phyloP scores from a whole-genome alignment of 2,888 invertebrate genomes.

The Campoletis raptor region DNA sequence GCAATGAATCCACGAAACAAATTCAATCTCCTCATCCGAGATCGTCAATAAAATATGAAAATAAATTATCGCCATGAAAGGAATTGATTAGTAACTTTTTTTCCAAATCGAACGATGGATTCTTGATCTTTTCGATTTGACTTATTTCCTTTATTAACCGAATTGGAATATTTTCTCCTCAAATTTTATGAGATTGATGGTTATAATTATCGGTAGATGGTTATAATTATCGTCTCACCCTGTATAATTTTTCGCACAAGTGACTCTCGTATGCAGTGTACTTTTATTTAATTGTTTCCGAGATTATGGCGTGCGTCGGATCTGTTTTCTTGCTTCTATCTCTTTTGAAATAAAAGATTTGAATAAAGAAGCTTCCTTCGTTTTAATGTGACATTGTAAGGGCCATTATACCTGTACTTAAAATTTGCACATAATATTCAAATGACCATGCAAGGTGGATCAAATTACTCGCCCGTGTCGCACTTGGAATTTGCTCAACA shows the following conservation, averaged over 20 bases:
- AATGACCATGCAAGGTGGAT: constrained; percentile 45
- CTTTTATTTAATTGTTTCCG: constrained; percentile 33
- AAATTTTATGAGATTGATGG: not conserved
- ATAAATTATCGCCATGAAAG: too few species aligned
- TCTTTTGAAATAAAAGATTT: constrained; percentile 15
- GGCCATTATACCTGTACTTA: constrained; percentile 40
- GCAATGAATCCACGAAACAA: too few species aligned
- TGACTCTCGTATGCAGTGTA: not conserved
- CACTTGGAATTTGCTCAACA: constrained; percentile 42
- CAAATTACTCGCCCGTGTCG: constrained; percentile 44
- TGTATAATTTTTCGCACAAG: not conserved
- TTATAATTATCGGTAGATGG: not conserved
- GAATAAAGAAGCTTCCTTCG: constrained; percentile 35
- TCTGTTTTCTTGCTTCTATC: not conserved
- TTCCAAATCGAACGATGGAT: not conserved
- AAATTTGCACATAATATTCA: constrained; percentile 53
- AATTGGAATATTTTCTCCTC: not conserved
- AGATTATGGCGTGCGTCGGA: not conserved
- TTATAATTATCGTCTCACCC: not conserved
- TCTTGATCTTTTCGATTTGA: not conserved
- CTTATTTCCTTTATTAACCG: not conserved
- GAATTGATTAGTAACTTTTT: not conserved
- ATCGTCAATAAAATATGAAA: too few species aligned
- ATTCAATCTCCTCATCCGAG: too few species aligned
- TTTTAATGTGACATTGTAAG: constrained; percentile 23